These are phyloP conservation scores for Columbina picui DNA, from an alignment of 2,113 vertebrate species.

Conservation along the genomic window DNA sequence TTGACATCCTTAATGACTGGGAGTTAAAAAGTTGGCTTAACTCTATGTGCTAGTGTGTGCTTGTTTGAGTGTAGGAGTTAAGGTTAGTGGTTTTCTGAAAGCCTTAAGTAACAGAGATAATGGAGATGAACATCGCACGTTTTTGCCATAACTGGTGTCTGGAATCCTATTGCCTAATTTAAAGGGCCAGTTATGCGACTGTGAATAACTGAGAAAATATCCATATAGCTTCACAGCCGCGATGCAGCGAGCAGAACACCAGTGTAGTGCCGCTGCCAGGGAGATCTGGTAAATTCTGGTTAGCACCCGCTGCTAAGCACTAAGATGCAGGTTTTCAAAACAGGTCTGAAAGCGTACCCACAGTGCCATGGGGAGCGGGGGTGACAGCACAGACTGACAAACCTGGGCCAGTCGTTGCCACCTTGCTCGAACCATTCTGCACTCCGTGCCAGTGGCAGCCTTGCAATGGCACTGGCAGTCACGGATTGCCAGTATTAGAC, in stretches of 20 bases:
- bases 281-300: not conserved
- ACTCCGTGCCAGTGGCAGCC: rapidly evolving
- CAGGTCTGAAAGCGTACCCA: rapidly evolving
- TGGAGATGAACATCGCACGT: slow-evolving; percentile 50
- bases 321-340: not conserved
- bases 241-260: not conserved
- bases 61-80: slow-evolving; percentile 73
- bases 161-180: slow-evolving; percentile 57
- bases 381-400: rapidly evolving
- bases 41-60: slow-evolving; percentile 69
- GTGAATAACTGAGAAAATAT: not conserved
- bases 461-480: not conserved
- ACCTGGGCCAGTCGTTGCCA: not conserved
- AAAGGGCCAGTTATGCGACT: slow-evolving; percentile 56
- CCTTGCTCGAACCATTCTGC: not conserved
- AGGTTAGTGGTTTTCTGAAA: slow-evolving; percentile 70
- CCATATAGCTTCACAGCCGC: not conserved
- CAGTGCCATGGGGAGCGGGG: not conserved
- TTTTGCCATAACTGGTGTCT: slow-evolving; percentile 48
- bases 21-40: slow-evolving; percentile 72
- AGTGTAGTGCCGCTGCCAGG: not conserved
- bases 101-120: slow-evolving; percentile 68
- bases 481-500: not conserved
- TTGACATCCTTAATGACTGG: slow-evolving; percentile 74
- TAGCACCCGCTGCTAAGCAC: not conserved